These are phyloP conservation scores for Synodontis membranacea DNA, from an alignment of 2,113 vertebrate species.

Conservation along the genomic window DNA sequence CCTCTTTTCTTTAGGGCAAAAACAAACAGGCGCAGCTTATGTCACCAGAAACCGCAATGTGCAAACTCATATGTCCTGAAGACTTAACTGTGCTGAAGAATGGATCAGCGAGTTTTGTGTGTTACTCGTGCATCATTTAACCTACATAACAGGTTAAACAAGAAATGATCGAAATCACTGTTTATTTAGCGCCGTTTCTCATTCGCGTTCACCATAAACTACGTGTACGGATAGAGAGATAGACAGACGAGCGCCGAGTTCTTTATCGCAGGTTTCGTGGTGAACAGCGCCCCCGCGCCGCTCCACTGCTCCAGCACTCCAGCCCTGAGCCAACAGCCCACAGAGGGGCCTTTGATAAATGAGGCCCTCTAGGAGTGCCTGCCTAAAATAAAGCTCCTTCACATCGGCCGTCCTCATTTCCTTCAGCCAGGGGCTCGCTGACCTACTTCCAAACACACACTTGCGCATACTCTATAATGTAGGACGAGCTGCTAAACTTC, in stretches of 20 bases:
- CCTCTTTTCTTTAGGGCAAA: too few species aligned
- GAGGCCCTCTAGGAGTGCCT: constrained; percentile 75
- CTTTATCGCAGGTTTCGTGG: background rate
- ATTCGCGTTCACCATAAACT: background rate
- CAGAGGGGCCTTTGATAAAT: constrained; percentile 57
- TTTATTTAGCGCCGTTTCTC: background rate
- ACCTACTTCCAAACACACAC: constrained; percentile 57
- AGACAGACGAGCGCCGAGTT: background rate
- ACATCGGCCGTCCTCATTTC: constrained; percentile 76
- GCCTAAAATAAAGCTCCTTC: constrained; percentile 77
- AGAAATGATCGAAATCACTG: background rate
- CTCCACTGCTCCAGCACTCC: background rate
- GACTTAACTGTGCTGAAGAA: background rate
- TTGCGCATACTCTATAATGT: constrained; percentile 50
- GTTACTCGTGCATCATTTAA: too few species aligned
- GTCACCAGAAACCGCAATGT: too few species aligned
- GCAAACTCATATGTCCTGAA: too few species aligned
- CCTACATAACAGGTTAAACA: background rate
- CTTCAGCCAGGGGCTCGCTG: constrained; percentile 61
- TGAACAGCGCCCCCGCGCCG: background rate
- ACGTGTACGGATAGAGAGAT: background rate
- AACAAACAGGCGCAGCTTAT: too few species aligned
- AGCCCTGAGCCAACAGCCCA: constrained; percentile 51
- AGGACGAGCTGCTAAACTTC: constrained; percentile 49
- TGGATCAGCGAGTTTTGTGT: background rate